Percentiles rank a stretch among this genome's conserved stretches.
These are phyloP conservation scores for Crocodylus rhombifer DNA, from an alignment of 2,797 vertebrate species.

Conservation along the genomic window DNA sequence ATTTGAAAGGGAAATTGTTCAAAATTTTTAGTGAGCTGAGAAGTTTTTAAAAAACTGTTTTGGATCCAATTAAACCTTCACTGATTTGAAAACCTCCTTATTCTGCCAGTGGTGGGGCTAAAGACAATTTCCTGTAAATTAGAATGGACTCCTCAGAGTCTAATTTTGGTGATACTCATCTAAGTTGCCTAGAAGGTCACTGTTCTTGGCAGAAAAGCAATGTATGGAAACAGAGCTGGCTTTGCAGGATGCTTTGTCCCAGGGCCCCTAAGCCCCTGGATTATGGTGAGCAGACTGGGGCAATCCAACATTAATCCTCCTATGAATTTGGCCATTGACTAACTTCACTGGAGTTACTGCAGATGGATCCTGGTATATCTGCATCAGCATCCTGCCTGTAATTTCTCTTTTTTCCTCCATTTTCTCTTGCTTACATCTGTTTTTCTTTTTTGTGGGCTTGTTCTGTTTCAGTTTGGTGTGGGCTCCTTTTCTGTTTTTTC, in stretches of 20 bases:
- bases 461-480: not conserved
- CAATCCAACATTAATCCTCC: not conserved
- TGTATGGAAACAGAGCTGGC: not conserved
- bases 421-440: constrained; percentile 54
- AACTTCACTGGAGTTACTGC: not conserved
- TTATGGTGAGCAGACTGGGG: not conserved
- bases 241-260: not conserved
- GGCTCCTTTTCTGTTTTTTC: not conserved
- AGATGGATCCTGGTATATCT: not conserved
- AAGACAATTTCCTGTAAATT: too few relatives aligned
- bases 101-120: not conserved
- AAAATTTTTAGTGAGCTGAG: not conserved
- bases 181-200: too few relatives aligned
- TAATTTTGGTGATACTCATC: too few relatives aligned
- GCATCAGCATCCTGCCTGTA: constrained; percentile 23
- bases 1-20: not conserved
- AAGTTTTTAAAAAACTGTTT: not conserved
- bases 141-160: too few relatives aligned
- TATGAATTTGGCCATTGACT: not conserved
- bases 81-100: not conserved
- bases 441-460: constrained; percentile 36
- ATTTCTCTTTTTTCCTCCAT: constrained; percentile 13
- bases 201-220: not conserved
- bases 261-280: not conserved
- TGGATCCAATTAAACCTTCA: not conserved